Base-by-base conservation (phyloP, 2,888 invertebrate genomes). In the Melinaea menophilus region DNA sequence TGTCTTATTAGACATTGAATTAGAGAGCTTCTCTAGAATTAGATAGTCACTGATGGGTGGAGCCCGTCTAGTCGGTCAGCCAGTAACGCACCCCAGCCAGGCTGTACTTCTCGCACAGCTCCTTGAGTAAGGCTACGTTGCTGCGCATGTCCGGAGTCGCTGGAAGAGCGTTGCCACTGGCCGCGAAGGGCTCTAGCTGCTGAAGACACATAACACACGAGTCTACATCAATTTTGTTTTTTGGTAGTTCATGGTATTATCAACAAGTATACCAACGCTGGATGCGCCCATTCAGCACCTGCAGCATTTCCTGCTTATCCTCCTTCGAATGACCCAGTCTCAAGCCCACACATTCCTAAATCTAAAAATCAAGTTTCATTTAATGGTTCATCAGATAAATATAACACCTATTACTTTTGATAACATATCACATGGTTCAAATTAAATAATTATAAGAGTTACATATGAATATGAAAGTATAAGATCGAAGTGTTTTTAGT, bases 21-120 rank as follows among this genome's bases (percentile, higher is more conserved):
- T 22, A 22, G 22, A 22, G 22, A 22, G 22, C 22, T 22, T 22
- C 22, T 22, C 22, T 22, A 22, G 22, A 22, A 22, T 22, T 22
- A 22, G 22, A 22, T 22, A 22, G 86, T 71, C 93, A 92, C 62
- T 89, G 87, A 85, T 95, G 94, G 48, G 94, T 92, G 22, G 94
- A 94, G 54, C 94, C 94, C 69, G 93, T 91, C 79, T 93, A 94
- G 13, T 92, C 91, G 66, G 93, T 88, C 76, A 92, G 87, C 63
- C 79, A 75, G 81, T 93, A 94, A 55, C 80, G 75, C 3, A 92
- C 92, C n/a, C 77, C 79, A 13, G 91, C 86, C 59, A 94, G 85
- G 67, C 89, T 73, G 76, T 80, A 87, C 76, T 86, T 80, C 60
- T 91, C 76, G 76, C 92, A 92, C 64, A 92, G 75, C 73, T 92